Base-by-base conservation (phyloP, 2,888 invertebrate genomes). In the Pandemis cinnamomeana region DNA sequence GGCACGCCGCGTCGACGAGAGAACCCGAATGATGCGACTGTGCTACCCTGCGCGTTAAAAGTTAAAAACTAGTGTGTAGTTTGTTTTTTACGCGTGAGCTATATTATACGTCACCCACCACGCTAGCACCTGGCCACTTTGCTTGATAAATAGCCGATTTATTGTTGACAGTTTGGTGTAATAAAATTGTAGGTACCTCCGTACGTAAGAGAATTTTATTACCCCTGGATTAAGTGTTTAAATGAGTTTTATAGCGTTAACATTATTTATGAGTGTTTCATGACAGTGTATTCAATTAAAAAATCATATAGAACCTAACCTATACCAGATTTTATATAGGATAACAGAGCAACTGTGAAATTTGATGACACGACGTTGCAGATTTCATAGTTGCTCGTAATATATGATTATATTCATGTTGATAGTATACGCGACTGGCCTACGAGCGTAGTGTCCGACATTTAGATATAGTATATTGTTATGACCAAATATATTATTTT, bases 111-210 rank as follows among this genome's bases (percentile, higher is more conserved):
- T 77, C 86, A 83, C 91, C 92, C 91, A 91, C 92, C 92, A 91
- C 89, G 89, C 91, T 84, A 86, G 88, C 91, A 90, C 90, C 91
- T 91, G 92, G 92, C 91, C 91, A 92, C 91, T 82, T 81, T 78
- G 83, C 83, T 86, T 86, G 76, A 74, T 73, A 71, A 72, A 76
- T n/a, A 15, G 6, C 41, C 66, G 53, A 11, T 36, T 36, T 27
- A 27, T 27, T 36, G 27, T 48, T 3, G 7, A 51, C 64, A 8
- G 48, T 48, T 36, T 44, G 27, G 48, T 27, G 44, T 55, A 55
- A 53, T 55, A 36, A 36, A 36, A 36, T 36, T 36, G 4, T 36
- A 36, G 15, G 27, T 51, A 69, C 48, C 48, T 69, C 55, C 63
- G 44, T 55, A 68, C 41, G 64, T 69, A 63, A 60, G 55, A 71